phyloP scores from a whole-genome alignment of 23 tunicate species.

The Oikopleura vanhoeffeni region DNA sequence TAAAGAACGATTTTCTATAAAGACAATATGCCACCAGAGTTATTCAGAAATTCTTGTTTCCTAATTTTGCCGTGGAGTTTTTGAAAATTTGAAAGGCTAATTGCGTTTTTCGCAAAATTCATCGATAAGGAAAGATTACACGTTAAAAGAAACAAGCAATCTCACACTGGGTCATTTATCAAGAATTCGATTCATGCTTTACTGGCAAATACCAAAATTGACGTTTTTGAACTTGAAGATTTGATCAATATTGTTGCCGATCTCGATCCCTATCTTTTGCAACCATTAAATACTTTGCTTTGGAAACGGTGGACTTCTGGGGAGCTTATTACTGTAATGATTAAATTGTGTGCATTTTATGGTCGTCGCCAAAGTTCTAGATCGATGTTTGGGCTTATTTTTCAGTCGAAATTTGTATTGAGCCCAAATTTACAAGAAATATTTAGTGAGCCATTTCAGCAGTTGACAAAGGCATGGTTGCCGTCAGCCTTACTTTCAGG shows the following conservation, averaged over 20 bases:
- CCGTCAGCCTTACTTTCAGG: neutral
- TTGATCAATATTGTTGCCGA: neutral
- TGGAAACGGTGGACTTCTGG: neutral
- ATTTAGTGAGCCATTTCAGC: neutral
- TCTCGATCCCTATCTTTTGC: neutral
- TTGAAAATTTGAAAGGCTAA: too few relatives aligned
- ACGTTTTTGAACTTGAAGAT: neutral
- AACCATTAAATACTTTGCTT: neutral
- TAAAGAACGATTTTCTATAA: too few relatives aligned
- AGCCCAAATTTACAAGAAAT: neutral
- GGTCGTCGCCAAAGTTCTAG: neutral
- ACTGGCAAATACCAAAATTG: neutral
- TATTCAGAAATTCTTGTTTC: too few relatives aligned
- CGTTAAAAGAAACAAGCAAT: neutral
- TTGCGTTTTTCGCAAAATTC: neutral
- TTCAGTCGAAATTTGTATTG: neutral
- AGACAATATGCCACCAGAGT: too few relatives aligned
- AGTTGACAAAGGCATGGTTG: neutral
- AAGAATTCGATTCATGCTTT: neutral
- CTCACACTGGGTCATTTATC: neutral
- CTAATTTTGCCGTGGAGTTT: too few relatives aligned
- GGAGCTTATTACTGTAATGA: neutral
- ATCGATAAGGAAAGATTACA: neutral
- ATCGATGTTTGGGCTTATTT: neutral
- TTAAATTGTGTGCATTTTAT: neutral